A percentile compares a stretch with the other conserved stretches of the same genome.
These are phyloP conservation scores for Patella ulyssiponensis DNA, from an alignment of 2,888 invertebrate species.

Conservation along the genomic window DNA sequence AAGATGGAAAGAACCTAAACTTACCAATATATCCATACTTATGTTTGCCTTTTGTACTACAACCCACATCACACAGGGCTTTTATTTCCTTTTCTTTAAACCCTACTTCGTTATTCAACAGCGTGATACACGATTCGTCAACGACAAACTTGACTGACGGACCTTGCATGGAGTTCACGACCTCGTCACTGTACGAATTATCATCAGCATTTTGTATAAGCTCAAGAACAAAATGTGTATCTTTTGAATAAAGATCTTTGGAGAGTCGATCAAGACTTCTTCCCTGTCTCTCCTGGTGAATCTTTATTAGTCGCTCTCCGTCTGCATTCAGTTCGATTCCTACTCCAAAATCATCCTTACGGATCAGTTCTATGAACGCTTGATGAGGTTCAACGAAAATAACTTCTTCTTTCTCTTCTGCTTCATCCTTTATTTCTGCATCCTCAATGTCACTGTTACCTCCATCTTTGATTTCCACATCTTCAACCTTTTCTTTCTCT, in stretches of 20 bases:
- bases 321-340: conserved; percentile 66
- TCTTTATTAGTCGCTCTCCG: conserved; percentile 62
- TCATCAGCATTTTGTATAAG: conserved; percentile 73
- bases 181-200: conserved; percentile 65
- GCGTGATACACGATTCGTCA: conserved; percentile 50
- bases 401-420: conserved; percentile 15
- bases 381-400: conserved; percentile 30
- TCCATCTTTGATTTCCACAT: conserved; percentile 21
- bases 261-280: conserved; percentile 68
- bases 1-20: conserved; percentile 18
- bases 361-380: conserved; percentile 62
- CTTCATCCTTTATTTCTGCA: conserved; percentile 10
- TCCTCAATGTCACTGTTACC: conserved; percentile 24
- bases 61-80: conserved; percentile 72
- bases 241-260: conserved; percentile 68
- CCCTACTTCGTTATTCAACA: conserved; percentile 70
- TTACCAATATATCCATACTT: conserved; percentile 71
- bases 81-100: conserved; percentile 67
- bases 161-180: conserved; percentile 37
- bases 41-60: conserved; percentile 71
- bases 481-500: conserved; percentile 18
- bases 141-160: conserved; percentile 65
- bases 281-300: conserved; percentile 68
- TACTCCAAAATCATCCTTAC: conserved; percentile 71
- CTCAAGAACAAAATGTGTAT: conserved; percentile 72